Evolutionary conservation across 2,113 vertebrate genomes (phyloP), one percentile per base, ranked within the genome.

Genomic region (Cnemophilus loriae): DNA sequence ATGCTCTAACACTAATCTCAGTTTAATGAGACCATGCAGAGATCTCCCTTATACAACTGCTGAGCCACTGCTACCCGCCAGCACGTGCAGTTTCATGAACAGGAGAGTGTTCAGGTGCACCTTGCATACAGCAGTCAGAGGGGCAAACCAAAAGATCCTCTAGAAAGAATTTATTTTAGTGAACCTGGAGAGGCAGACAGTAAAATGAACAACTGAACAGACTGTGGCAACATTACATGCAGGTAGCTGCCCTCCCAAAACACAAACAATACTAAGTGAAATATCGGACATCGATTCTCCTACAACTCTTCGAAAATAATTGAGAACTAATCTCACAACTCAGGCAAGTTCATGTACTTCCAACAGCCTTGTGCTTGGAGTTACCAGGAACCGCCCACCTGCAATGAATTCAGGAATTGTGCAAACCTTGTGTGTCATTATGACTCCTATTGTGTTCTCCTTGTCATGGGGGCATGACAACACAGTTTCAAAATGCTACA

Each of bases 381-480:
- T 60, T 75, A 84, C 64, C 76, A 78, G 65, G 73, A 41, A 69
- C 52, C 10, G 2, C 85, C 79, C 60, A 81, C 86, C 64, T 60
- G 37, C 60, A 90, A 86, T 16, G 47, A 81, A 84, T 68, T 84
- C 41, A 79, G 64, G n/a, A 78, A 52, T 64, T 90, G 93, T 92
- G 92, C 76, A 92, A 94, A 87, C 37, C 49, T 46, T 10, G 19
- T 69, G 90, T 92, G 92, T 93, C 94, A 91, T 53, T 87, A 68
- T 23, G 86, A 75, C 73, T 96, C 44, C 92, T 49, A 50, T 75
- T 78, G 88, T 94, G 70, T 12, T 91, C 39, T 56, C 79, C 92
- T 81, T 84, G 93, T 94, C 92, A 92, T 56, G 37, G 85, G 79
- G 91, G 68, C 71, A 81, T 74, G 85, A 92, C 90, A 91, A 85